A percentile compares a stretch with the other conserved stretches of the same genome.
These are phyloP conservation scores for Melieria picta DNA, from an alignment of 2,888 invertebrate genomes.

Conservation along the genomic window DNA sequence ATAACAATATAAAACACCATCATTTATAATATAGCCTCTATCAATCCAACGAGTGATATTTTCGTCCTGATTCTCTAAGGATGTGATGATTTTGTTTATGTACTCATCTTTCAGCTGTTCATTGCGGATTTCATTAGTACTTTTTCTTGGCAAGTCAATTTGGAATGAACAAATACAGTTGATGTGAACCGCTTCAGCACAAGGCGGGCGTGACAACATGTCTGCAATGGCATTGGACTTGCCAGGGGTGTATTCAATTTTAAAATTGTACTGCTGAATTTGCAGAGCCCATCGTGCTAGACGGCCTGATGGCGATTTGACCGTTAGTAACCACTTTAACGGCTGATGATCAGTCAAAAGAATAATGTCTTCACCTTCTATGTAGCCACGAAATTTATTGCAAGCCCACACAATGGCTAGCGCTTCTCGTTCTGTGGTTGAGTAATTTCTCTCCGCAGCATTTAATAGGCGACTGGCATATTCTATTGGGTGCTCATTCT, in stretches of 20 bases:
- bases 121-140: conserved; percentile 27
- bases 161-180: conserved; percentile 30
- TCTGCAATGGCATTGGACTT: conserved; percentile 39
- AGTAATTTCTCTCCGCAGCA: conserved; percentile 59
- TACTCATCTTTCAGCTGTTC: conserved; percentile 30
- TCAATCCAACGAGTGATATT: neutral
- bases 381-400: conserved; percentile 61
- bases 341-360: conserved; percentile 66
- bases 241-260: conserved; percentile 60
- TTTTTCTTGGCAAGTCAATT: conserved; percentile 31
- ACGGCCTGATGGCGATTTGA: conserved; percentile 60
- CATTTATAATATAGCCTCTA: conserved; percentile 15
- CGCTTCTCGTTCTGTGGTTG: conserved; percentile 61
- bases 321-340: conserved; percentile 63
- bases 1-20: conserved; percentile 30
- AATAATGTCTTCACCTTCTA: conserved; percentile 52
- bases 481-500: conserved; percentile 45
- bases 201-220: conserved; percentile 36
- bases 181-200: neutral
- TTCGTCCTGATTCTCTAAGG: conserved; percentile 11
- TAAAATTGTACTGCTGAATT: conserved; percentile 61
- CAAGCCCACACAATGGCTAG: conserved; percentile 38
- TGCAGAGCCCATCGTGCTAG: conserved; percentile 65
- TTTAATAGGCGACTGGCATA: conserved; percentile 54
- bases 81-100: conserved; percentile 9